phyloP scores from a whole-genome alignment of 2,113 vertebrate genomes.

The Heliornis fulica region DNA sequence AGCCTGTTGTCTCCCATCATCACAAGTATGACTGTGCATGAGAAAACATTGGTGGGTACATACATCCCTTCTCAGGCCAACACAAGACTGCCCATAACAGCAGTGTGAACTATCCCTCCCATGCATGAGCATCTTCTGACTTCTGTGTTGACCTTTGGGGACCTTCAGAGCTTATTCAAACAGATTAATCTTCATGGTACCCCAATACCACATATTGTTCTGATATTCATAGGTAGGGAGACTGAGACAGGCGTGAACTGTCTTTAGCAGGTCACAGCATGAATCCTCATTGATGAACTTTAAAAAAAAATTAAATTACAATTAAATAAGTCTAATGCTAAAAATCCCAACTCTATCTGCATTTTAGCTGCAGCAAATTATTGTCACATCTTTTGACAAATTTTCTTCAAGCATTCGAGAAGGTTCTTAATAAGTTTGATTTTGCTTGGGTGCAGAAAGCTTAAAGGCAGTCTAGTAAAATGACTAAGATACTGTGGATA shows the following conservation, averaged over 20 bases:
- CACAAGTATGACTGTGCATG: background rate
- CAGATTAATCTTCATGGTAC: background rate
- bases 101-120: background rate
- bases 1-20: background rate
- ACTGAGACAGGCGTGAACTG: background rate
- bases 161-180: background rate
- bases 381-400: background rate
- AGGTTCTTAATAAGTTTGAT: background rate
- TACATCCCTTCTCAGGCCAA: background rate
- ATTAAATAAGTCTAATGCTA: background rate
- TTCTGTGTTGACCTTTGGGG: background rate
- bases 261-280: background rate
- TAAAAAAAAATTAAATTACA: background rate
- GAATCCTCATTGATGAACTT: background rate
- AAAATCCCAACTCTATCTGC: background rate
- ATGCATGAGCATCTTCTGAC: too few relatives aligned
- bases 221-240: background rate
- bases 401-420: background rate
- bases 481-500: background rate
- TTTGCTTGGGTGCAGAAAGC: background rate
- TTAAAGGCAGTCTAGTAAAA: background rate
- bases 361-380: background rate
- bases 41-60: background rate
- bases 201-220: background rate
- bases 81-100: background rate